These are phyloP conservation scores for Macrosiphum euphorbiae DNA, from an alignment of 2,888 invertebrate genomes.

Conservation along the genomic window DNA sequence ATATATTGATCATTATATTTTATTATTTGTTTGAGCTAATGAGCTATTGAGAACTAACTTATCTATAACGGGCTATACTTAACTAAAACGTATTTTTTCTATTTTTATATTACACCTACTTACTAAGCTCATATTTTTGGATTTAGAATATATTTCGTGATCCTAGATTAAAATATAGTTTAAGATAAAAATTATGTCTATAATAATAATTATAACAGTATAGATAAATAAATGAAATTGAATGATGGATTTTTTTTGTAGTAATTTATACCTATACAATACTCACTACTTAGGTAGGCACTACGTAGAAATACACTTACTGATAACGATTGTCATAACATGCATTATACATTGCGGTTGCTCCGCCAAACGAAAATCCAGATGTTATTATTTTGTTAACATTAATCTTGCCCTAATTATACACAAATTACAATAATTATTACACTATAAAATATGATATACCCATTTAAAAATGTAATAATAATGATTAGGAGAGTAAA, in stretches of 20 bases:
- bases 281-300: not conserved
- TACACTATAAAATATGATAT: not conserved
- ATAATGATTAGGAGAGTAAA: not conserved
- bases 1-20: not conserved
- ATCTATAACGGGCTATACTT: no score
- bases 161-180: not conserved
- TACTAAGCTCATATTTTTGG: not conserved
- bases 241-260: no score
- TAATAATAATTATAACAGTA: not conserved
- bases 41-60: not conserved
- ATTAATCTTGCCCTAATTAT: slow-evolving; percentile 71
- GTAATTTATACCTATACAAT: not conserved
- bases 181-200: not conserved
- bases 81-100: not conserved
- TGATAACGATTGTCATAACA: slow-evolving; percentile 73
- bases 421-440: not conserved
- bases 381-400: slow-evolving; percentile 72
- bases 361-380: slow-evolving; percentile 80
- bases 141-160: not conserved
- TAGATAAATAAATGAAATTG: not conserved
- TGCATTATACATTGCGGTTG: slow-evolving; percentile 74
- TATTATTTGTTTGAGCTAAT: not conserved
- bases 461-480: not conserved
- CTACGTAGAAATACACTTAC: slow-evolving; percentile 69
- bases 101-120: not conserved